These are phyloP conservation scores for Ashinkailepas kermadecensis DNA, from an alignment of 2,888 invertebrate genomes.

Conservation along the genomic window DNA sequence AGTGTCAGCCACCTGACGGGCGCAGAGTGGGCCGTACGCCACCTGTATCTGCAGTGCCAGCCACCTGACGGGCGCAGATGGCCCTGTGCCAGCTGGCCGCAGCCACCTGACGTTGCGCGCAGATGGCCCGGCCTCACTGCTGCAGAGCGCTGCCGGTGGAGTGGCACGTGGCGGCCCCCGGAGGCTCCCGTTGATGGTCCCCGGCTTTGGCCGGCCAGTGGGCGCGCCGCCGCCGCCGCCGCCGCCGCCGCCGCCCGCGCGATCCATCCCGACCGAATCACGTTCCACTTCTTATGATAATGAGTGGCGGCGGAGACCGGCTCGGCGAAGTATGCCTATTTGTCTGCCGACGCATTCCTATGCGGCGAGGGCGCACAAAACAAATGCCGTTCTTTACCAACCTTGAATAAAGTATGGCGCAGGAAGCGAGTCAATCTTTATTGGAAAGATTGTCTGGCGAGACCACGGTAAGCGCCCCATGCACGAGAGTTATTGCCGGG, in stretches of 20 bases:
- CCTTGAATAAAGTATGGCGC: conserved; percentile 14
- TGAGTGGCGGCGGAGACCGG: not conserved
- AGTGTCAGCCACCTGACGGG: not conserved
- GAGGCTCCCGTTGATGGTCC: not conserved
- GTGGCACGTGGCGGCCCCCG: no score
- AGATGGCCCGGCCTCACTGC: no score
- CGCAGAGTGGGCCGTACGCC: not conserved
- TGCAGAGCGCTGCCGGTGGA: no score
- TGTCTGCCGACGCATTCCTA: not conserved
- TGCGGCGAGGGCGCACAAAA: not conserved
- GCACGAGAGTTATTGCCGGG: not conserved
- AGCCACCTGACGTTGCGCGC: no score
- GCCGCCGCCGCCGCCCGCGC: not conserved
- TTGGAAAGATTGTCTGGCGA: not conserved
- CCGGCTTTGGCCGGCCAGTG: not conserved
- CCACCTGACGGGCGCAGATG: no score
- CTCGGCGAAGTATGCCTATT: not conserved
- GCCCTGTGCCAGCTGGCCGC: no score
- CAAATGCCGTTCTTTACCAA: conserved; percentile 15
- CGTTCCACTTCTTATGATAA: conserved; percentile 19
- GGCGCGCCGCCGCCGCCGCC: not conserved
- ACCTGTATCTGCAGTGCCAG: no score
- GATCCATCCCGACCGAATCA: not conserved
- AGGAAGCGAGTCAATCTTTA: conserved; percentile 15
- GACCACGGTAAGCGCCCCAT: not conserved